A percentile compares a stretch with the other conserved stretches of the same genome.
phyloP scores from a whole-genome alignment of 2,113 vertebrate genomes.

The Zootoca vivipara region DNA sequence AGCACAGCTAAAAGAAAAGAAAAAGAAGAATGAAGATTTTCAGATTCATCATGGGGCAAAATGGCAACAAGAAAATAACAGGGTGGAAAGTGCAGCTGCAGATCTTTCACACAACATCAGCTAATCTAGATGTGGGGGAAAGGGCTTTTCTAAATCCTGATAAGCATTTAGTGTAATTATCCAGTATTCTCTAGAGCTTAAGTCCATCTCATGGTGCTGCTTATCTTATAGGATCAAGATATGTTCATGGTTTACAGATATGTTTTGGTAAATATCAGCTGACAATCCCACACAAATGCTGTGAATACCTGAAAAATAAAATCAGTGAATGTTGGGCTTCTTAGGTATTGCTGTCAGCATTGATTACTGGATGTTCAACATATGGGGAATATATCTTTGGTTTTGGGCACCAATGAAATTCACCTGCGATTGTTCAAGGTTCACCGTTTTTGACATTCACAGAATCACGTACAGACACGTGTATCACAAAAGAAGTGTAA shows the following conservation, averaged over 20 bases:
- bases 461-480: not conserved
- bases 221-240: not conserved
- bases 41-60: not conserved
- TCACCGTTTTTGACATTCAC: not conserved
- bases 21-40: not conserved
- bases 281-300: not conserved
- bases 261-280: not conserved
- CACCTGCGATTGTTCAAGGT: not conserved
- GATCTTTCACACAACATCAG: not conserved
- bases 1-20: not conserved
- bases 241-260: not conserved
- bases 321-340: not conserved
- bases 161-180: not conserved
- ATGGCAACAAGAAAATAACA: not conserved
- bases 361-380: not conserved
- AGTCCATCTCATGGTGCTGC: not conserved
- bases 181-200: not conserved
- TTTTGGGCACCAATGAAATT: not conserved
- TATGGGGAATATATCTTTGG: not conserved
- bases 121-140: not conserved
- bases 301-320: rapidly evolving
- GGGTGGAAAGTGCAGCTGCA: not conserved
- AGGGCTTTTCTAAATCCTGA: not conserved
- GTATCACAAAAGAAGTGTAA: too few species aligned
- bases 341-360: not conserved